These are phyloP conservation scores for Tetanocera ferruginea DNA, from an alignment of 2,888 invertebrate genomes.

Conservation along the genomic window DNA sequence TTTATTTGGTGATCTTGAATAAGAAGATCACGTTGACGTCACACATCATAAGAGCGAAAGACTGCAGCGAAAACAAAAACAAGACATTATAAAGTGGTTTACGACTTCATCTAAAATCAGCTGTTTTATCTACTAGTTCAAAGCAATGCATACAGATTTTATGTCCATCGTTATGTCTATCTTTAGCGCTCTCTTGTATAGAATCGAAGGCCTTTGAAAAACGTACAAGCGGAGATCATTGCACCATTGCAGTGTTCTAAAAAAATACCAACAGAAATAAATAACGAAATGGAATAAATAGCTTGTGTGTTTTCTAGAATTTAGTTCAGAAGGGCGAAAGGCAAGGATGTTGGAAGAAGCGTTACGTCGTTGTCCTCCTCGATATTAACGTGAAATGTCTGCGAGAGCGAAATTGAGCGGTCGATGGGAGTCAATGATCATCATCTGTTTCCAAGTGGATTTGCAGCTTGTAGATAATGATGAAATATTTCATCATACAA, in stretches of 20 bases:
- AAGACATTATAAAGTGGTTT: no score
- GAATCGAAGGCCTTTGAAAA: not conserved
- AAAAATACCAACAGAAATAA: not conserved
- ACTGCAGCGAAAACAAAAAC: no score
- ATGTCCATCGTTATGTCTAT: not conserved
- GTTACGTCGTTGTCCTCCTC: not conserved
- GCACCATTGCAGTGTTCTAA: not conserved
- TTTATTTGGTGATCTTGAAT: no score
- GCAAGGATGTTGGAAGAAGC: not conserved
- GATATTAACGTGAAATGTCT: not conserved
- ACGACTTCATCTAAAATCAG: no score
- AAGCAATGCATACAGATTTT: not conserved
- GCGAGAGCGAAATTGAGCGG: not conserved
- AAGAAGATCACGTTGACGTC: constrained; percentile 5
- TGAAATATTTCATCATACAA: constrained; percentile 62
- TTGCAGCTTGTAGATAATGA: constrained; percentile 44
- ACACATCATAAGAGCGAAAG: not conserved
- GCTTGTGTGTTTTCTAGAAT: not conserved
- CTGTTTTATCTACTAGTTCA: no score
- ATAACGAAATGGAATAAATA: not conserved
- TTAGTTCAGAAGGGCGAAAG: constrained; percentile 3
- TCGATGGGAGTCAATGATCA: not conserved
- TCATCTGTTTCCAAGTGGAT: constrained; percentile 37
- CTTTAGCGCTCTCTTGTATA: not conserved
- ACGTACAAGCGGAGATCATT: not conserved